These are phyloP conservation scores for Apamea epomidion DNA, from an alignment of 2,888 invertebrate species.

Conservation along the genomic window DNA sequence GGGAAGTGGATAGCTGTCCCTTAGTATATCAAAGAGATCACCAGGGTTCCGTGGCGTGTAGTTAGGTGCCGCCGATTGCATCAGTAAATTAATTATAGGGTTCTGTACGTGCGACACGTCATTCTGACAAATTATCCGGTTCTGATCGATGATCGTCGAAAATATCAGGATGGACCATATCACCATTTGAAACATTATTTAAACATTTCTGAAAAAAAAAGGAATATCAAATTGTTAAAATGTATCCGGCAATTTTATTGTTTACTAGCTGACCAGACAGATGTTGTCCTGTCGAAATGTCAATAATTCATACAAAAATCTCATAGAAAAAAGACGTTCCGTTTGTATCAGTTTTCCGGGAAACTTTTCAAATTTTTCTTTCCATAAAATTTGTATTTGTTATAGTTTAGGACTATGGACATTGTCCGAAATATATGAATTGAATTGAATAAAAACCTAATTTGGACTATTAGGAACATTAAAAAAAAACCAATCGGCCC, in stretches of 20 bases:
- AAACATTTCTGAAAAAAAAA: constrained; percentile 23
- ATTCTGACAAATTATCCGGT: constrained; percentile 51
- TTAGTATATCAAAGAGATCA: constrained; percentile 72
- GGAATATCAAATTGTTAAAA: background rate
- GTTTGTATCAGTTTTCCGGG: background rate
- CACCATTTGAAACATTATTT: constrained; percentile 30
- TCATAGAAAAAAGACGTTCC: too few species aligned
- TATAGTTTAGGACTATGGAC: too few species aligned
- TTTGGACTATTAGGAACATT: background rate
- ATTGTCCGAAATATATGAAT: too few species aligned
- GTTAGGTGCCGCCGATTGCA: constrained; percentile 67
- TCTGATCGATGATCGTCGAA: constrained; percentile 30
- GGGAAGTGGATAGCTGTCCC: constrained; percentile 73
- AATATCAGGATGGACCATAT: constrained; percentile 29
- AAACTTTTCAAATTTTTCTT: background rate
- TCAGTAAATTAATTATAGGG: constrained; percentile 66
- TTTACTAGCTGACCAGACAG: background rate
- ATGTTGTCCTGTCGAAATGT: too few species aligned
- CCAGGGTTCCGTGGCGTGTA: constrained; percentile 64
- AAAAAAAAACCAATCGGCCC: background rate
- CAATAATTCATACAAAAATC: too few species aligned
- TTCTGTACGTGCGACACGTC: constrained; percentile 64
- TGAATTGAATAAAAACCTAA: too few species aligned
- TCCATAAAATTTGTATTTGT: too few species aligned
- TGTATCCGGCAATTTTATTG: background rate